phyloP scores from a whole-genome alignment of 1,140 invertebrate genomes.

The Cryptotermes secundus region DNA sequence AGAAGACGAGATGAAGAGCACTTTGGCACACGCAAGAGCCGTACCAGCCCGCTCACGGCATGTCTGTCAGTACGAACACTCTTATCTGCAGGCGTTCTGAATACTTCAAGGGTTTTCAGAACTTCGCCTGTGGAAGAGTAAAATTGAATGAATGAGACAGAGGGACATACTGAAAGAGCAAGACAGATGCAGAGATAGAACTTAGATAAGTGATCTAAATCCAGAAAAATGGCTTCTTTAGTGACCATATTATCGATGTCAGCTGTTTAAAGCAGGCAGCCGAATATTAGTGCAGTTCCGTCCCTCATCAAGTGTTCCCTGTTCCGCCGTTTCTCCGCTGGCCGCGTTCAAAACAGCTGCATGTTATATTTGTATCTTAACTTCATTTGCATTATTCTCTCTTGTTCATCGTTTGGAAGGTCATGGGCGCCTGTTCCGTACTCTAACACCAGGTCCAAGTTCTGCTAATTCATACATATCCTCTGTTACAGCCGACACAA shows the following conservation, averaged over 20 bases:
- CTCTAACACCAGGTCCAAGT: too few species aligned
- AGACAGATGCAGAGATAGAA: neutral
- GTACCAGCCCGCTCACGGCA: neutral
- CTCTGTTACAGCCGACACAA: too few species aligned
- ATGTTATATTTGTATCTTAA: neutral
- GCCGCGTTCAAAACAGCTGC: neutral
- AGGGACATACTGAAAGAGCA: neutral
- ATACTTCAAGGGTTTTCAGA: neutral
- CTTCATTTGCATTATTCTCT: neutral
- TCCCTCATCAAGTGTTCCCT: neutral
- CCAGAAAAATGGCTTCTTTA: neutral
- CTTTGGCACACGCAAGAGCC: too few species aligned
- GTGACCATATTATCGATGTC: neutral
- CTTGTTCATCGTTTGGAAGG: neutral
- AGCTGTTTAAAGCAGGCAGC: neutral
- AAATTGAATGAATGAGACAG: neutral
- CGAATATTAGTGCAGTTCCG: neutral
- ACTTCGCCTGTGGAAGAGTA: neutral
- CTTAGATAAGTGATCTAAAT: neutral
- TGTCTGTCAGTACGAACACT: neutral
- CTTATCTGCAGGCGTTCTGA: neutral
- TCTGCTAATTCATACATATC: too few species aligned
- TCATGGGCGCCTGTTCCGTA: too few species aligned
- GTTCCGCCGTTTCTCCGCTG: too few species aligned
- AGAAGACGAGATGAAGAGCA: too few species aligned